Base-by-base conservation (phyloP, 2,797 vertebrate species). In the Phataginus tetradactyla region DNA sequence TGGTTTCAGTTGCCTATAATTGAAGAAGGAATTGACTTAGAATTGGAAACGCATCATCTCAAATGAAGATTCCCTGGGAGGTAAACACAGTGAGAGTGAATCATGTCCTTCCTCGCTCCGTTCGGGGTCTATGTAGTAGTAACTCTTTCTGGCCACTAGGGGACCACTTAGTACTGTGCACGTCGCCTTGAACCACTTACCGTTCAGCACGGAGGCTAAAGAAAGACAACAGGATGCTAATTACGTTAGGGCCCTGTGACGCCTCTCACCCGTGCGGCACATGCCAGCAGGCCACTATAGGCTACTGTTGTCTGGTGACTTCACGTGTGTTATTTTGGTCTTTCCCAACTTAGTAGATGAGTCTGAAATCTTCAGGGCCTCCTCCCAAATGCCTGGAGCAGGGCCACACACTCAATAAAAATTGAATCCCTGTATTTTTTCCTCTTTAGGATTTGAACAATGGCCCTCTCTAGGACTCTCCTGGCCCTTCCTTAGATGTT, bases 121-220 rank as follows among this genome's bases (percentile, higher is more conserved):
- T 32, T 51, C 4, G 0, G 18, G 23, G 10, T 32, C 21, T 34
- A 5, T 15, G 34, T 14, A 27, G 90, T 91, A 27, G 42, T 91
- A 91, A 93, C 91, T 77, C 83, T 86, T 84, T 85, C 77, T 94
- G 92, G 59, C 95, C 95, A 95, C 95, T 88, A 97, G 86, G 96
- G 94, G 87, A 95, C 96, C 59, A 92, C 90, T 95, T 85, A 83
- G 78, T 29, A 45, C 91, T 93, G 83, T 68, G 39, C 7, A 83
- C 29, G 20, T 71, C 51, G 15, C 51, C 45, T 21, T 63, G 81
- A 81, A 61, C 59, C 42, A 29, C 45, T 83, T 79, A 53, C 51
- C 63, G 23, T 84, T 77, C 45, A 49, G 10, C n/a, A 69, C 7
- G 2, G 42, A 32, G 3, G 45, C 51, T 84, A 51, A 51, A 61